Percentiles rank a stretch among this genome's conserved stretches.
Evolutionary conservation across 2,888 invertebrate genomes (phyloP).

Genomic region (Aphidoletes aphidimyza): DNA sequence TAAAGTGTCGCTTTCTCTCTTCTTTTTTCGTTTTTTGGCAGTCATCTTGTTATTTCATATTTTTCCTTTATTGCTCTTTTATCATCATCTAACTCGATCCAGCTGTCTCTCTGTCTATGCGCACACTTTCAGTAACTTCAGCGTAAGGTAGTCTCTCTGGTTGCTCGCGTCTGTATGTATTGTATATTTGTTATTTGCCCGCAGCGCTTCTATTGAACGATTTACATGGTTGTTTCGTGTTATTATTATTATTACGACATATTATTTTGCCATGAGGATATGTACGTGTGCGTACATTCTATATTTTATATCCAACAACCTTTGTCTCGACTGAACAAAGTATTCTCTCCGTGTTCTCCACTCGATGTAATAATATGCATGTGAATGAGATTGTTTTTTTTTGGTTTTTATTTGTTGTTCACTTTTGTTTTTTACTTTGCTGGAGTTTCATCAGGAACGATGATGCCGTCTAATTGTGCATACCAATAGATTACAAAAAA

Average conservation of each 20-base stretch:
- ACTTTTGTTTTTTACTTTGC: no score
- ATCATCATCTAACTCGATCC: background rate
- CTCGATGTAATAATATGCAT: no score
- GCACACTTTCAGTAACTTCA: background rate
- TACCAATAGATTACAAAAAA: no score
- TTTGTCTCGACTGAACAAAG: no score
- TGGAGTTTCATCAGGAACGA: no score
- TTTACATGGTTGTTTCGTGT: conserved; percentile 46
- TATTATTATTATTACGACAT: conserved; percentile 38
- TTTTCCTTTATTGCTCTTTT: conserved; percentile 6
- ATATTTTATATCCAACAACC: no score
- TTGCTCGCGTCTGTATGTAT: background rate
- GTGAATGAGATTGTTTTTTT: no score
- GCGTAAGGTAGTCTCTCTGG: background rate
- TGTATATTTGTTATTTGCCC: conserved; percentile 20
- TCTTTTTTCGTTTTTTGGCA: no score
- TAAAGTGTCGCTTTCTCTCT: background rate
- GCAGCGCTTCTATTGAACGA: conserved; percentile 41
- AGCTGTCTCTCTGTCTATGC: background rate
- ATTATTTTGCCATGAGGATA: conserved; percentile 31
- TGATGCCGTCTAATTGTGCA: no score
- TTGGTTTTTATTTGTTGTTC: no score
- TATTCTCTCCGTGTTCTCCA: no score
- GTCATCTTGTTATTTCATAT: background rate
- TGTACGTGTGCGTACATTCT: no score